Percentiles rank a stretch among this genome's conserved stretches.
These are phyloP conservation scores for Antigone vipio DNA, from an alignment of 2,113 vertebrate species.

Conservation along the genomic window DNA sequence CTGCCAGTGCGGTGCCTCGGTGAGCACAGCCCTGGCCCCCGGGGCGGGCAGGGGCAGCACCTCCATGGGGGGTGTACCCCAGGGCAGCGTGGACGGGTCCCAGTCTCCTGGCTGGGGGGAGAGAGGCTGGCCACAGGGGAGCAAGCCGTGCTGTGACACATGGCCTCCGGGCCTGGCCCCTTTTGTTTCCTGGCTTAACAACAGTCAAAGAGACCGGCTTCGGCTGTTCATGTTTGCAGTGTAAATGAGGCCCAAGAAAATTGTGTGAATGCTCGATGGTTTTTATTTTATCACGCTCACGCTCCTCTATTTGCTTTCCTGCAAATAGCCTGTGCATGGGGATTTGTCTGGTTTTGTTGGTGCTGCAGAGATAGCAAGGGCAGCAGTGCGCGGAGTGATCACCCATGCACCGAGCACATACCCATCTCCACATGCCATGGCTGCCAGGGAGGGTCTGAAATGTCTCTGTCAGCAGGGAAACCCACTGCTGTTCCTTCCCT, in stretches of 20 bases:
- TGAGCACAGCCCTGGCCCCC: background rate
- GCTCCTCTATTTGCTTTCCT: background rate
- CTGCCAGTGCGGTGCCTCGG: background rate
- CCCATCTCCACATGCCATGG: fast-evolving
- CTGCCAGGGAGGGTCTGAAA: background rate
- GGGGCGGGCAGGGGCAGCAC: fast-evolving
- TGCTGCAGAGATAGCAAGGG: background rate
- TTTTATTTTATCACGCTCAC: background rate
- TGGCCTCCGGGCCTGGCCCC: background rate
- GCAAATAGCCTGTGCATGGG: background rate
- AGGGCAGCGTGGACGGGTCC: background rate
- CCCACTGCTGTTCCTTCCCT: background rate
- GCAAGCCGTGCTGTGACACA: background rate
- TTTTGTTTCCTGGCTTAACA: background rate
- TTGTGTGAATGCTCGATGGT: background rate
- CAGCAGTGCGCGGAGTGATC: fast-evolving
- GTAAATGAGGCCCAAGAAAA: background rate
- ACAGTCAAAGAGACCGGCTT: fast-evolving
- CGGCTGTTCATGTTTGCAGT: background rate
- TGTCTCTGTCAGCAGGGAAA: background rate
- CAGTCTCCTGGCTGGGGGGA: background rate
- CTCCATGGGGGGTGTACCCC: background rate
- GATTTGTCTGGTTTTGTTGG: background rate
- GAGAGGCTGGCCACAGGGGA: background rate
- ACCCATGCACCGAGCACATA: fast-evolving